Evolutionary conservation across 2,113 vertebrate genomes (phyloP).

Genomic region (Motacilla tschutschensis): DNA sequence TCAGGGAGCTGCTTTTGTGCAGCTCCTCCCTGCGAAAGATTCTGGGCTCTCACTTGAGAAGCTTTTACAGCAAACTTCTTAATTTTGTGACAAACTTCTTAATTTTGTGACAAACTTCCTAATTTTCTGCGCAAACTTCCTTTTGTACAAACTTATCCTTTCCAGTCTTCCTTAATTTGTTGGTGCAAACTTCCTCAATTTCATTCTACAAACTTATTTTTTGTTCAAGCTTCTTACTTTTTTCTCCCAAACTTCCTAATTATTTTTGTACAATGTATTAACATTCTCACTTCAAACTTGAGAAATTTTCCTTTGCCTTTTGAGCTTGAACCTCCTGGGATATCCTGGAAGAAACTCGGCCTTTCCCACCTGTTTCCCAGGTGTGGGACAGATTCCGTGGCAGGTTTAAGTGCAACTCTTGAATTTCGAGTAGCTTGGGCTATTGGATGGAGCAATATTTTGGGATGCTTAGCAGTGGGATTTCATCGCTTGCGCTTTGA

Average conservation of each 20-base stretch:
- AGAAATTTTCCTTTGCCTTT: rapidly evolving
- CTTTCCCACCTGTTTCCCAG: neutral
- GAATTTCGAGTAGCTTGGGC: neutral
- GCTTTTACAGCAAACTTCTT: neutral
- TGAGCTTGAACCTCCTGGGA: neutral
- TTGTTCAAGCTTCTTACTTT: too few relatives aligned
- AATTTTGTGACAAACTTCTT: neutral
- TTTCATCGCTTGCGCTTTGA: rapidly evolving
- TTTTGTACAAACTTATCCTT: neutral
- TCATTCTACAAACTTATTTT: neutral
- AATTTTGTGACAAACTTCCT: neutral
- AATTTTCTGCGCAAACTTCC: neutral
- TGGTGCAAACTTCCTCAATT: neutral
- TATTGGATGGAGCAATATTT: rapidly evolving
- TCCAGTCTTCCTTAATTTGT: neutral
- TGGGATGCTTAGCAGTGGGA: neutral
- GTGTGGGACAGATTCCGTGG: rapidly evolving
- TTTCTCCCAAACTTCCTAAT: neutral
- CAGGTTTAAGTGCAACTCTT: neutral
- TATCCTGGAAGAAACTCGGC: neutral
- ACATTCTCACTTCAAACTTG: rapidly evolving
- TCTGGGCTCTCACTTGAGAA: neutral
- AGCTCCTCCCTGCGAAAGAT: neutral
- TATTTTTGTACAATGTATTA: neutral
- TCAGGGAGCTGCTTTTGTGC: conserved; percentile 27